Evolutionary conservation across 2,888 invertebrate species (phyloP).

Genomic region (Stenichneumon culpator): DNA sequence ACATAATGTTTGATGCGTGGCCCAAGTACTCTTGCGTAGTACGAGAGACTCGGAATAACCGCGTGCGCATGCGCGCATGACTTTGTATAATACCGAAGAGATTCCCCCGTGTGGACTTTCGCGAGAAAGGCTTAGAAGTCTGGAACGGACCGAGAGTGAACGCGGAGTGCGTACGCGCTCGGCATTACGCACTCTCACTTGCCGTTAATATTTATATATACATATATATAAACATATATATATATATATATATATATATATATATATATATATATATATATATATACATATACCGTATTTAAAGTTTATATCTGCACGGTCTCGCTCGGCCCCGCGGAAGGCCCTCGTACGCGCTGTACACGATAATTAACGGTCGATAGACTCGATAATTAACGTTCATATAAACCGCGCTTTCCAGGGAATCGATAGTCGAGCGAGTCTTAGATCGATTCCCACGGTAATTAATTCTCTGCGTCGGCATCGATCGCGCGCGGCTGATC

Average conservation of each 20-base stretch:
- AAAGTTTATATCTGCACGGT: conserved; percentile 46
- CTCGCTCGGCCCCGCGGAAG: background rate
- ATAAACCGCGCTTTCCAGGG: conserved; percentile 46
- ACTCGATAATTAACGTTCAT: conserved; percentile 58
- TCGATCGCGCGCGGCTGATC: conserved; percentile 7
- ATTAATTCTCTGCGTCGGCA: conserved; percentile 52
- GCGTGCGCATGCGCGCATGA: conserved; percentile 3
- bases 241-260: no score
- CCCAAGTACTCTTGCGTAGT: conserved; percentile 10
- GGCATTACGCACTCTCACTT: conserved; percentile 39
- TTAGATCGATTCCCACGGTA: conserved; percentile 65
- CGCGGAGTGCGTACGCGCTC: conserved; percentile 14
- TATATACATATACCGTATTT: conserved; percentile 3
- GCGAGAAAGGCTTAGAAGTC: conserved; percentile 10
- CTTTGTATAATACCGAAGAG: conserved; percentile 19
- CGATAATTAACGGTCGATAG: conserved; percentile 62
- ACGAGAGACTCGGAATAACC: background rate
- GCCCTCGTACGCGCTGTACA: conserved; percentile 19
- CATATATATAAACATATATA: background rate
- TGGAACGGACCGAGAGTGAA: conserved; percentile 4
- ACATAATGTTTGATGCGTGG: conserved; percentile 16
- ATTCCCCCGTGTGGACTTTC: conserved; percentile 35
- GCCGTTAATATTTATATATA: background rate
- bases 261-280: no score
- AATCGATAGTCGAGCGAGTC: conserved; percentile 32